These are phyloP conservation scores for Pocillopora verrucosa DNA, from an alignment of 64 coral and sea anemone genomes.

Conservation along the genomic window DNA sequence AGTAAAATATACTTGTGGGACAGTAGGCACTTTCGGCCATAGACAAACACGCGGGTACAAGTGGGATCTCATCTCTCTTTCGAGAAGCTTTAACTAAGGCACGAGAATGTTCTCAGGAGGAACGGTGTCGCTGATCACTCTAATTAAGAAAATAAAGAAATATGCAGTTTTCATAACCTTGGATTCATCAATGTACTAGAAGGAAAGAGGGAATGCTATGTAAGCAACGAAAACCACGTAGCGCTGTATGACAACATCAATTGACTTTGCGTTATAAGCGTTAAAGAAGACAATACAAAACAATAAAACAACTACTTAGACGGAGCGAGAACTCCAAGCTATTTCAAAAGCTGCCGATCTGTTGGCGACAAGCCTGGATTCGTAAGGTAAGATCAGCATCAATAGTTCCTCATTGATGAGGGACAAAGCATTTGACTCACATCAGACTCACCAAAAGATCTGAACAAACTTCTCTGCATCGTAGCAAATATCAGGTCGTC, in stretches of 20 bases:
- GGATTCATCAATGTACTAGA: background rate
- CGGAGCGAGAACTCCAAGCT: background rate
- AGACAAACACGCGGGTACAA: background rate
- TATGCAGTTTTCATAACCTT: background rate
- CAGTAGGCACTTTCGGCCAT: too few species aligned
- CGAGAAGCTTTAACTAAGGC: background rate
- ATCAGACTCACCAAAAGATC: conserved; percentile 9
- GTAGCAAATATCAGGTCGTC: background rate
- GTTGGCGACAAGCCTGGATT: background rate
- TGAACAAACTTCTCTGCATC: background rate
- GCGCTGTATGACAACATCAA: background rate
- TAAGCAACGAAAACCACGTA: background rate
- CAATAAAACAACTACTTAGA: conserved; percentile 27
- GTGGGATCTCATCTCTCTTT: background rate
- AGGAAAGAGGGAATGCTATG: background rate
- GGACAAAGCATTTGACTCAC: background rate
- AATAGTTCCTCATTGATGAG: background rate
- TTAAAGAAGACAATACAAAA: background rate
- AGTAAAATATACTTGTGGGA: background rate
- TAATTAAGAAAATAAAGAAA: conserved; percentile 5
- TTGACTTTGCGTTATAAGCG: background rate
- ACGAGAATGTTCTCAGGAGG: background rate
- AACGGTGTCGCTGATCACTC: background rate
- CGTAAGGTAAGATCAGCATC: background rate
- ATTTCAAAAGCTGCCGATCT: conserved; percentile 29